phyloP scores from a whole-genome alignment of 2,797 vertebrate species.

The Acrossocheilus fasciatus region DNA sequence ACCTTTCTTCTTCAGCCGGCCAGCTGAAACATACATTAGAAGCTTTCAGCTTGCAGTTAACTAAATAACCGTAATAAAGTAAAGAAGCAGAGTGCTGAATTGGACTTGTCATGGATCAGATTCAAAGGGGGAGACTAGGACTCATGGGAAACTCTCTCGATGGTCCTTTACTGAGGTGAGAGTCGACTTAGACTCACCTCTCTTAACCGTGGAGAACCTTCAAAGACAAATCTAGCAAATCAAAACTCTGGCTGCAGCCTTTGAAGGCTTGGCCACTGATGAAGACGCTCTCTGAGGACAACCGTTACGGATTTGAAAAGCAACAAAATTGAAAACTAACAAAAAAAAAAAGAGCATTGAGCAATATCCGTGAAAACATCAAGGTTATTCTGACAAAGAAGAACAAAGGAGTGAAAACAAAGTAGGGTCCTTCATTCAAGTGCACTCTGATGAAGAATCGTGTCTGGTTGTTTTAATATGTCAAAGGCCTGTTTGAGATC shows the following conservation, averaged over 20 bases:
- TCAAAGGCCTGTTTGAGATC: background rate
- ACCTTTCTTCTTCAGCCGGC: constrained; percentile 81
- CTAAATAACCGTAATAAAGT: constrained; percentile 31
- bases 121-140: constrained; percentile 21
- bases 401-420: constrained; percentile 18
- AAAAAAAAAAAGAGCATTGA: constrained; percentile 51
- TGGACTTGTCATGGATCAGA: background rate
- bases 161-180: background rate
- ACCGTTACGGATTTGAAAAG: background rate
- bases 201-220: constrained; percentile 13
- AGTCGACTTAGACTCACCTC: constrained; percentile 12
- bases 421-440: background rate
- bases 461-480: background rate
- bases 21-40: constrained; percentile 82
- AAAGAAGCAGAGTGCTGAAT: constrained; percentile 24
- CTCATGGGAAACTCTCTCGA: constrained; percentile 15
- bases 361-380: constrained; percentile 52
- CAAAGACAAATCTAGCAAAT: constrained; percentile 37
- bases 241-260: constrained; percentile 13
- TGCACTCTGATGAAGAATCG: constrained; percentile 1
- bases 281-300: constrained; percentile 26
- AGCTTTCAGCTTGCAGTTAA: constrained; percentile 66
- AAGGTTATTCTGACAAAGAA: constrained; percentile 10
- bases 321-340: constrained; percentile 6
- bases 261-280: constrained; percentile 26